These are phyloP conservation scores for Plotosus lineatus DNA, from an alignment of 2,113 vertebrate species.

Conservation along the genomic window DNA sequence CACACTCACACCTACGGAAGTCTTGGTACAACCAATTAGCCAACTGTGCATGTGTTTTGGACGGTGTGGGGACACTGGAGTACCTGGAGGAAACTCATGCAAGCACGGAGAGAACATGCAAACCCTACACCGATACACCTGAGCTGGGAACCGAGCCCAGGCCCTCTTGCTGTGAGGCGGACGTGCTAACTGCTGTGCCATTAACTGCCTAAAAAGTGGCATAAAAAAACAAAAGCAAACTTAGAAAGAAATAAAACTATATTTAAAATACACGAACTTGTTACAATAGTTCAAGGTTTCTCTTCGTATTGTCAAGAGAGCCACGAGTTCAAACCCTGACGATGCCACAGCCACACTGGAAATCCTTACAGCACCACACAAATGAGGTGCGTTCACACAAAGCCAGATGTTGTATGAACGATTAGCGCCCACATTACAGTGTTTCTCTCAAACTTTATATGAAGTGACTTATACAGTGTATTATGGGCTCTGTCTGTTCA, in stretches of 20 bases:
- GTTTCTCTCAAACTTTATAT: background rate
- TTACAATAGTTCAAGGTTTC: background rate
- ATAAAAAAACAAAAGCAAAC: background rate
- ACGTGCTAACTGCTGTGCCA: too few species aligned
- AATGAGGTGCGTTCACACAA: slow-evolving; percentile 9
- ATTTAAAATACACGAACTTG: background rate
- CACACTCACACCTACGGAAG: too few species aligned
- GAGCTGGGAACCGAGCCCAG: too few species aligned
- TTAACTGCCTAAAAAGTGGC: background rate
- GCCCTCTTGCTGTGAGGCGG: too few species aligned
- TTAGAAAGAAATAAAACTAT: background rate
- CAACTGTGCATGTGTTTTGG: too few species aligned
- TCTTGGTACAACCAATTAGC: too few species aligned
- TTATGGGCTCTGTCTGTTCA: background rate
- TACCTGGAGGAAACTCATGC: too few species aligned
- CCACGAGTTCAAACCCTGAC: too few species aligned
- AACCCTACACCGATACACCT: too few species aligned
- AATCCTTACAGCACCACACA: background rate
- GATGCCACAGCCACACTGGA: background rate
- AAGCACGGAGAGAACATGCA: too few species aligned
- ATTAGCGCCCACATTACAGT: background rate
- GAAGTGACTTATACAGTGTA: background rate
- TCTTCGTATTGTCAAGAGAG: background rate
- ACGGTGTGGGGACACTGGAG: too few species aligned
- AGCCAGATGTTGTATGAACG: background rate